phyloP scores from a whole-genome alignment of 2,888 invertebrate genomes.

The Spisula subtruncata region DNA sequence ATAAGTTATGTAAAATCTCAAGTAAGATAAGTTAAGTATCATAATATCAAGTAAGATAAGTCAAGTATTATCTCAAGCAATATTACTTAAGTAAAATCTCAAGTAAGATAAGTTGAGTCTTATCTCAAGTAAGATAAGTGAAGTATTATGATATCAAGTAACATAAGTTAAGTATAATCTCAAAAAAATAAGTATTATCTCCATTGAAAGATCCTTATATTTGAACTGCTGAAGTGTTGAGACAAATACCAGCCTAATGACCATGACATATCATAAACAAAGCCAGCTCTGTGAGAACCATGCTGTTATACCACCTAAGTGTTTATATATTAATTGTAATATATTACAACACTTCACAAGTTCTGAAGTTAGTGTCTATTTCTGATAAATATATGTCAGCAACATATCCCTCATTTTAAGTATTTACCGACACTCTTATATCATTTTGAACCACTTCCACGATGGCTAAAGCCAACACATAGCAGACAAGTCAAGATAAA shows the following conservation, averaged over 20 bases:
- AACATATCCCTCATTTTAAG: slow-evolving; percentile 19
- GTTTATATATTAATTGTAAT: slow-evolving; percentile 29
- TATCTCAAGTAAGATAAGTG: too few relatives aligned
- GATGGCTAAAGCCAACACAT: slow-evolving; percentile 2
- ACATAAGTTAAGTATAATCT: too few relatives aligned
- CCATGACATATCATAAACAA: slow-evolving; percentile 1
- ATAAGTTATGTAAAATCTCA: too few relatives aligned
- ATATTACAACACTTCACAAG: slow-evolving; percentile 25
- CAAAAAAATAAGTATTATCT: too few relatives aligned
- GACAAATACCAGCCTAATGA: neutral
- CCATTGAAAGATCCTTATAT: too few relatives aligned
- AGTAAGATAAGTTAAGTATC: too few relatives aligned
- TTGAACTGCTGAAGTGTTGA: neutral
- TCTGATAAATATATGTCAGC: slow-evolving; percentile 29
- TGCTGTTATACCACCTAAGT: neutral
- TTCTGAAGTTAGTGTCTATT: slow-evolving; percentile 22
- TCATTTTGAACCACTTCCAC: slow-evolving; percentile 21
- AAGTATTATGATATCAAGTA: too few relatives aligned
- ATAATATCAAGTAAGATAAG: too few relatives aligned
- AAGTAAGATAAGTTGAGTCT: too few relatives aligned
- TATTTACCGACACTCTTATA: slow-evolving; percentile 8
- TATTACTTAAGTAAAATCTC: too few relatives aligned
- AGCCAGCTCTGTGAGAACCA: neutral
- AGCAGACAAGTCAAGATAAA: slow-evolving; percentile 13
- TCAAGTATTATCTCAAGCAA: too few relatives aligned